Conservation (phyloP, 2,888 invertebrate genomes). For the Tethea ocularis region DNA sequence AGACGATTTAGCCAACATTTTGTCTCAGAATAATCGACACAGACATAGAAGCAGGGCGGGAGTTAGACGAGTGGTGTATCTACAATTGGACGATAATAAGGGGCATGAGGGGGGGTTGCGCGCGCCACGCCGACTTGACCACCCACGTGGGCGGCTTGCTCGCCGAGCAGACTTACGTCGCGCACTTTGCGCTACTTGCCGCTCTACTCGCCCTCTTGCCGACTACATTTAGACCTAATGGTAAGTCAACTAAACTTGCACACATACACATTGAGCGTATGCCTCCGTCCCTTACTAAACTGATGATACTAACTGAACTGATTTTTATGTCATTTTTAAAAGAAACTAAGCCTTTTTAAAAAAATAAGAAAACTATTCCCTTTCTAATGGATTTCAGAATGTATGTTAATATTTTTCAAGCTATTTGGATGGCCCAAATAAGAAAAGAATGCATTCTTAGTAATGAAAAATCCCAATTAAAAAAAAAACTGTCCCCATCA, state of each 20-base stretch:
- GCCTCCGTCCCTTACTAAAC: too few relatives aligned
- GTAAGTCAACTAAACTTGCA: neutral
- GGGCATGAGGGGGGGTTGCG: slow-evolving; percentile 62
- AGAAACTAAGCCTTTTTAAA: too few relatives aligned
- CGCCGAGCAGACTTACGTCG: slow-evolving; percentile 22
- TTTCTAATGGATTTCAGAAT: too few relatives aligned
- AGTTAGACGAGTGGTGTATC: slow-evolving; percentile 72
- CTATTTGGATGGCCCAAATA: too few relatives aligned
- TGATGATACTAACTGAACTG: too few relatives aligned
- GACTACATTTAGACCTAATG: neutral
- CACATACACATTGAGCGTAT: neutral
- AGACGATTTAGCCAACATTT: neutral
- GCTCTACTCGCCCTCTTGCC: neutral
- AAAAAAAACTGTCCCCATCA: too few relatives aligned
- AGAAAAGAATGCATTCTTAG: too few relatives aligned
- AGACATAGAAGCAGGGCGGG: slow-evolving; percentile 85
- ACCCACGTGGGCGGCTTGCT: slow-evolving; percentile 52
- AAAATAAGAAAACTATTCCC: too few relatives aligned
- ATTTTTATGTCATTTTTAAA: too few relatives aligned
- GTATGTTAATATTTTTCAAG: too few relatives aligned
- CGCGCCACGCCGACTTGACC: slow-evolving; percentile 69
- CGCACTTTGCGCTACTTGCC: slow-evolving; percentile 31
- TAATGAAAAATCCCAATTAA: too few relatives aligned
- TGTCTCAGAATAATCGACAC: slow-evolving; percentile 88
- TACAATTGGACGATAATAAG: slow-evolving; percentile 64